These are phyloP conservation scores for Oostethus manadensis DNA, from an alignment of 2,113 vertebrate species.

Conservation along the genomic window DNA sequence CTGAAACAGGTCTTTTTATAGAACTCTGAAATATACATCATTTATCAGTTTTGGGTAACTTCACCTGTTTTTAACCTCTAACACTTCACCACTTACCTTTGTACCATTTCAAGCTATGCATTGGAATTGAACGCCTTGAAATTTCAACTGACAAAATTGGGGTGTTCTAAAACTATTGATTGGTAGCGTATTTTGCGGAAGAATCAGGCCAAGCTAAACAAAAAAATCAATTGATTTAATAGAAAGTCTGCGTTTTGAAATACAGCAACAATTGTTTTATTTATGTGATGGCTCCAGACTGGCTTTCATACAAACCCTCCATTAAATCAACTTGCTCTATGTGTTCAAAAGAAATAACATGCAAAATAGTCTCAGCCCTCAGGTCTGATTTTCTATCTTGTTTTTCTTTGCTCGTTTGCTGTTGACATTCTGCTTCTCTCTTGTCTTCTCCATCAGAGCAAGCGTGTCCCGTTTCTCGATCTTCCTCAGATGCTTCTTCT, in stretches of 20 bases:
- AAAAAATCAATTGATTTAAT: background rate
- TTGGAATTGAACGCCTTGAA: no score
- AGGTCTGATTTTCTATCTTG: constrained; percentile 13
- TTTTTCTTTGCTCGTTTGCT: constrained; percentile 28
- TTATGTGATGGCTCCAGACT: background rate
- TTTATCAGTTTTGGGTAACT: no score
- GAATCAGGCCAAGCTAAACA: background rate
- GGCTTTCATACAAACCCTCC: background rate
- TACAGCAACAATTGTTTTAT: background rate
- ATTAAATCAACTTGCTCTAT: background rate
- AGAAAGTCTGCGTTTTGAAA: background rate
- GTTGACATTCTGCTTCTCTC: constrained; percentile 44
- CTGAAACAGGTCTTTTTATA: no score
- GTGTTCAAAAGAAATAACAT: no score
- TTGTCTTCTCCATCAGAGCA: constrained; percentile 65
- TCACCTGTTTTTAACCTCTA: no score
- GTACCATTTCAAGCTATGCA: no score
- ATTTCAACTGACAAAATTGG: no score
- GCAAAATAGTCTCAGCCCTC: constrained; percentile 3
- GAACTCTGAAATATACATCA: no score
- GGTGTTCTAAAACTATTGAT: no score
- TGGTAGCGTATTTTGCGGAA: no score
- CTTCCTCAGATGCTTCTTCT: constrained; percentile 86
- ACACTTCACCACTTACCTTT: no score
- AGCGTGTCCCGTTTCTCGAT: constrained; percentile 89